Percentiles rank a stretch among this genome's conserved stretches.
Evolutionary conservation across 2,888 invertebrate genomes (phyloP).

Genomic region (Nowickia ferox): DNA sequence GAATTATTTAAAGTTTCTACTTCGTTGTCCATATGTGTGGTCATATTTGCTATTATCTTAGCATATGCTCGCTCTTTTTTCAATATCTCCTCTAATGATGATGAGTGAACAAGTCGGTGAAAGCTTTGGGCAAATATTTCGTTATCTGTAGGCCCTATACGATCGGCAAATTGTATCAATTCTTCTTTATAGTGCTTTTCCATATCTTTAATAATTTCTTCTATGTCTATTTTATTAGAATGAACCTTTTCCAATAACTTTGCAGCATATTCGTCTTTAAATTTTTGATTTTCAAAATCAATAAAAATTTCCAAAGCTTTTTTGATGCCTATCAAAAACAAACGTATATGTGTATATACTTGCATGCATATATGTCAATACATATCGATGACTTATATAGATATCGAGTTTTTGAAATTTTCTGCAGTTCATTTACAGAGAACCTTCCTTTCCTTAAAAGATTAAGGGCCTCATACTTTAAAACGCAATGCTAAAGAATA

Average conservation of each 20-base stretch:
- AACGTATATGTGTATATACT: background rate
- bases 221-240: slow-evolving; percentile 87
- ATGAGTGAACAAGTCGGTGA: slow-evolving; percentile 89
- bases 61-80: slow-evolving; percentile 95
- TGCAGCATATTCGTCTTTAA: slow-evolving; percentile 87
- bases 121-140: slow-evolving; percentile 86
- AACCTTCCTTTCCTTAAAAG: too few species aligned
- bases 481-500: too few species aligned
- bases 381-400: too few species aligned
- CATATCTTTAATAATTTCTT: slow-evolving; percentile 90
- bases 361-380: background rate
- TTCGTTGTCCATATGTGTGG: slow-evolving; percentile 89
- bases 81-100: slow-evolving; percentile 93
- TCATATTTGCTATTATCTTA: slow-evolving; percentile 89
- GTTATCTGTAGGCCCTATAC: slow-evolving; percentile 91
- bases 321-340: slow-evolving; percentile 75
- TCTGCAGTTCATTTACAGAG: too few species aligned
- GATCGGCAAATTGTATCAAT: slow-evolving; percentile 92
- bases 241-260: slow-evolving; percentile 86
- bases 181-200: slow-evolving; percentile 92
- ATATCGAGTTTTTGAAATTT: too few species aligned
- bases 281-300: slow-evolving; percentile 86
- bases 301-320: slow-evolving; percentile 86
- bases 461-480: too few species aligned
- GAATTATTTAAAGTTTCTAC: slow-evolving; percentile 88